These are phyloP conservation scores for Geodia barretti DNA, from an alignment of 37 sponge, comb jelly and placozoan species.

Conservation along the genomic window DNA sequence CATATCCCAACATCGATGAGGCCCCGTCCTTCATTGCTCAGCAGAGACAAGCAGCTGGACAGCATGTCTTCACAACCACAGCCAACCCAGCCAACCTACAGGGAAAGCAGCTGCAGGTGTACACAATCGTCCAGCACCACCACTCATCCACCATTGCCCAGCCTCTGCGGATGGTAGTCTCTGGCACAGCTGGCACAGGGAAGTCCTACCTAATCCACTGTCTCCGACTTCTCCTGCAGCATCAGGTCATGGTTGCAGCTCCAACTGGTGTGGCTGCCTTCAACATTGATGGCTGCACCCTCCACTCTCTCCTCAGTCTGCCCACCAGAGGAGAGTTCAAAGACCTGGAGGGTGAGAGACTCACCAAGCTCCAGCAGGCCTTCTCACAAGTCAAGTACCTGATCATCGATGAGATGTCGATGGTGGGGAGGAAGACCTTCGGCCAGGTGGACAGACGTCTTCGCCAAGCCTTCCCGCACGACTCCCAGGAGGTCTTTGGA, in stretches of 20 bases:
- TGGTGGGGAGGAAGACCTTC: slow-evolving; percentile 50
- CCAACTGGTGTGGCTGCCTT: slow-evolving; percentile 69
- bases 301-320: slow-evolving; percentile 44
- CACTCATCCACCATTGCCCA: background rate
- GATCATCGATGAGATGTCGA: slow-evolving; percentile 63
- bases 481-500: slow-evolving; percentile 22
- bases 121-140: slow-evolving; percentile 41
- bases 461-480: slow-evolving; percentile 40
- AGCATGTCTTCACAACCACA: slow-evolving; percentile 7
- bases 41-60: background rate
- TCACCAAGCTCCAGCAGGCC: slow-evolving; percentile 28
- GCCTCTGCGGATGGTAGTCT: slow-evolving; percentile 30
- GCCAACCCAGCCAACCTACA: slow-evolving; percentile 32
- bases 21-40: slow-evolving; percentile 18
- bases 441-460: slow-evolving; percentile 51
- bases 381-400: slow-evolving; percentile 43
- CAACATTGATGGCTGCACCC: slow-evolving; percentile 41
- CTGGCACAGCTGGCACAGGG: slow-evolving; percentile 49
- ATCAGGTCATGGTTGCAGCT: slow-evolving; percentile 38
- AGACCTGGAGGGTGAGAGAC: slow-evolving; percentile 24
- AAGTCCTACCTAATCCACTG: slow-evolving; percentile 58
- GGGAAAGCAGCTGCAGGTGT: slow-evolving; percentile 42
- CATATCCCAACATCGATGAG: slow-evolving; percentile 45
- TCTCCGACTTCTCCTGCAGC: slow-evolving; percentile 23
- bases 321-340: slow-evolving; percentile 39